A percentile compares a stretch with the other conserved stretches of the same genome.
These are phyloP conservation scores for Toxonevra muliebris DNA, from an alignment of 2,888 invertebrate species.

Conservation along the genomic window DNA sequence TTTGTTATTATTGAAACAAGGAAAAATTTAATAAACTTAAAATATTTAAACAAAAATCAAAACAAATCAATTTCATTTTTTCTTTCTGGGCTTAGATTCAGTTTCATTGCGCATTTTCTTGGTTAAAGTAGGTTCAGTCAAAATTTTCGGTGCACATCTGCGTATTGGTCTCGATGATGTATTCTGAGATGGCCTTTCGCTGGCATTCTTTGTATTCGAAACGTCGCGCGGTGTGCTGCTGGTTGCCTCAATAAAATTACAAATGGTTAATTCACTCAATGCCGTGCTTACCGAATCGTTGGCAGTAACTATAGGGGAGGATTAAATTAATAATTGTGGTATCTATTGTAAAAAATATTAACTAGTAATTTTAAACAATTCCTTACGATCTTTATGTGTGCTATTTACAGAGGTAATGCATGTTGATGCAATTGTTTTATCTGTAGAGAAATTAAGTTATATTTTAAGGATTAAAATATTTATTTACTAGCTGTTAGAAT, in stretches of 20 bases:
- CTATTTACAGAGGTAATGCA: background rate
- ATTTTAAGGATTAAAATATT: too few relatives aligned
- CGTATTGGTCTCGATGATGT: constrained; percentile 28
- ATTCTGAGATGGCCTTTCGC: background rate
- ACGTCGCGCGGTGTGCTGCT: constrained; percentile 38
- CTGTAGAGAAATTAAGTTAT: background rate
- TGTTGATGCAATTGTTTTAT: background rate
- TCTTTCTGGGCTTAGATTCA: background rate
- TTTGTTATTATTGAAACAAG: background rate
- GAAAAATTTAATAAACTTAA: too few relatives aligned
- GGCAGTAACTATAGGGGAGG: background rate
- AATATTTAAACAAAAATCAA: too few relatives aligned
- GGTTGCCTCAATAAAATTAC: constrained; percentile 28
- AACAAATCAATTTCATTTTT: constrained; percentile 1
- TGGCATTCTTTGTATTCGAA: background rate
- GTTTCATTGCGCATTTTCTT: constrained; percentile 33
- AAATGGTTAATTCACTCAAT: constrained; percentile 29
- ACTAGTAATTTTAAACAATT: background rate
- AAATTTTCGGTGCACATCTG: constrained; percentile 33
- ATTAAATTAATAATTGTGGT: too few relatives aligned
- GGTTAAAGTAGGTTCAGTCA: constrained; percentile 26
- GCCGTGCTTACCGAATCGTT: constrained; percentile 19
- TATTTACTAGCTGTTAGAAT: too few relatives aligned
- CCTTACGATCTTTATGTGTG: too few relatives aligned
- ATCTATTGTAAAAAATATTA: background rate